Base-by-base conservation (phyloP, 2,113 vertebrate species). In the Panthera tigris region DNA sequence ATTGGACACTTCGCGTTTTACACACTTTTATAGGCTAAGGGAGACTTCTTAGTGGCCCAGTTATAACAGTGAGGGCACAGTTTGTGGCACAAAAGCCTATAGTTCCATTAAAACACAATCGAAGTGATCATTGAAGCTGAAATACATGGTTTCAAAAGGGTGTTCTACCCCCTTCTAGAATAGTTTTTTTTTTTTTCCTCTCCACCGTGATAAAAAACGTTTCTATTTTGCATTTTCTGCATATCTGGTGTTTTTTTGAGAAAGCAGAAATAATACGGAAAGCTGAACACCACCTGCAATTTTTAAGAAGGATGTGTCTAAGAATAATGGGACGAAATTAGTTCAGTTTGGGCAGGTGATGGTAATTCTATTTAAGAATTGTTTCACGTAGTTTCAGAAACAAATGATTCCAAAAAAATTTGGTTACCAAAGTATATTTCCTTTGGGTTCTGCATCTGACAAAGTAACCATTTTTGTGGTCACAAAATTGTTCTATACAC, bases 391-490 rank as follows among this genome's bases (percentile, higher is more conserved):
- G 92, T 94, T 94, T 73, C 61, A 71, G n/a, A 91, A 95, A 78
- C 52, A 9, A 27, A 89, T 33, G 33, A 71, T 71, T 74, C 19
- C 73, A 91, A 95, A 91, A 94, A 95, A 96, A 91, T 0, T 10
- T 61, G 74, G 89, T 87, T 96, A 73, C 63, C 65, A 39, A 69
- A 25, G 50, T 52, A 27, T 52, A 65, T 73, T 68, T 82, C 18
- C 63, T 86, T 92, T 89, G 79, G 89, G 65, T 93, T 86, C 33
- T 91, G n/a, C 13, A 14, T 95, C 90, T 94, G 69, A 91, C 7
- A 14, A 96, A 97, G 80, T 97, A 97, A 94, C 74, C 92, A 21
- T 29, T 96, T 96, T 95, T 50, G 0, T 16, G 82, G 84, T 92
- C 89, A n/a, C 76, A 73, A 94, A 97, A 95, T 92, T 55, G 48